Evolutionary conservation across 2,113 vertebrate genomes (phyloP), one percentile per base, ranked within the genome.

Genomic region (Sakesphorus luctuosus): DNA sequence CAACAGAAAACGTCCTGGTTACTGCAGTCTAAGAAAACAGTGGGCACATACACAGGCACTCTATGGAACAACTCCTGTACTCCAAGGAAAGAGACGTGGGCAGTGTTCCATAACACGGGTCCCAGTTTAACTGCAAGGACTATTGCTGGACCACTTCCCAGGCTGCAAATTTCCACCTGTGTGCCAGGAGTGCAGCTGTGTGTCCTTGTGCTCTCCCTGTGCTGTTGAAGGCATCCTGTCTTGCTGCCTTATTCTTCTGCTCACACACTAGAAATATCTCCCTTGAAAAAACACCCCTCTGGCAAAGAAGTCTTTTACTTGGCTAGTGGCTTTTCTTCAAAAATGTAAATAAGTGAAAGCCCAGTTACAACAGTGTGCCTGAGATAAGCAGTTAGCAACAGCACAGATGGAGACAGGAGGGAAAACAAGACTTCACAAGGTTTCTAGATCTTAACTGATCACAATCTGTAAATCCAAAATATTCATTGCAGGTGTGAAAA

Each of bases 111-210:
- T 18, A 49, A 47, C 0, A 1, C 0, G 3, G 50, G 66, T 16
- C 3, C 8, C 47, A 71, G 17, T 35, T 67, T 29, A 59, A 61
- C 9, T 4, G 0, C 15, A 81, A 36, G 14, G 14, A 24, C 25
- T 26, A 29, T 5, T 36, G 47, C 33, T 18, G 18, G 17, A 71
- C 33, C 12, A 31, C 25, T 46, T 40, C 15, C n/a, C 25, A 62
- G 43, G 50, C 47, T 36, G 49, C 44, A 31, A 8, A 33, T 72
- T 46, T 46, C 10, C 59, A 61, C 4, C 15, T 6, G 2, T 0
- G 2, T 16, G 20, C 13, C 31, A 47, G 52, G 7, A 65, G 4
- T 0, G 0, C 56, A 53, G 16, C 15, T 6, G 5, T 6, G 9
- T 1, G 3, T 29, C 31, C 33, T 16, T 25, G 33, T 8, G 35